Conservation (phyloP, 2,797 vertebrate genomes). For the Selene dorsalis region DNA sequence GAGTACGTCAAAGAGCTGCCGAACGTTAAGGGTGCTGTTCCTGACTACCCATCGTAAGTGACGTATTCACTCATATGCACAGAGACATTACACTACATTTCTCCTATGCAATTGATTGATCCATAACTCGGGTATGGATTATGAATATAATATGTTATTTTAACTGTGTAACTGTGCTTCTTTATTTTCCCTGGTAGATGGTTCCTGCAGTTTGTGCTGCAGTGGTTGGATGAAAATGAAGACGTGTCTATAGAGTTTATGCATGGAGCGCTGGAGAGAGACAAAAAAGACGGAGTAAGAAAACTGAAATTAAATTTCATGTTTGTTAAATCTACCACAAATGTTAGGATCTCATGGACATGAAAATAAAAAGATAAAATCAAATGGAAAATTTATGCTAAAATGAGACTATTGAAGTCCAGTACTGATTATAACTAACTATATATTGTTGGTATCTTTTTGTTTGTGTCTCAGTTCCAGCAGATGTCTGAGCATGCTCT, state of each 20-base stretch:
- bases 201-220: conserved; percentile 97
- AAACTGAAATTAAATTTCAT: background rate
- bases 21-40: conserved; percentile 87
- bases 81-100: background rate
- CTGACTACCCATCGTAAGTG: conserved; percentile 95
- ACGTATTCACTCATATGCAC: background rate
- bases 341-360: background rate
- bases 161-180: background rate
- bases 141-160: no score
- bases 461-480: conserved; percentile 88
- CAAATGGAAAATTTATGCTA: background rate
- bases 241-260: conserved; percentile 98
- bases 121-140: background rate
- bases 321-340: background rate
- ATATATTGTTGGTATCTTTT: background rate
- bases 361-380: background rate
- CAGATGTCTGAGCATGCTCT: conserved; percentile 98
- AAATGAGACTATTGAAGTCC: background rate
- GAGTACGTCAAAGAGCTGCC: conserved; percentile 94
- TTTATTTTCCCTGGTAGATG: conserved; percentile 83
- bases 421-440: background rate
- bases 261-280: conserved; percentile 95
- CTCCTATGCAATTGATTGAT: background rate
- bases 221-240: conserved; percentile 98
- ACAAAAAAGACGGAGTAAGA: conserved; percentile 98